Conservation (phyloP, 2,113 vertebrate genomes). For the Lophochroa leadbeateri region DNA sequence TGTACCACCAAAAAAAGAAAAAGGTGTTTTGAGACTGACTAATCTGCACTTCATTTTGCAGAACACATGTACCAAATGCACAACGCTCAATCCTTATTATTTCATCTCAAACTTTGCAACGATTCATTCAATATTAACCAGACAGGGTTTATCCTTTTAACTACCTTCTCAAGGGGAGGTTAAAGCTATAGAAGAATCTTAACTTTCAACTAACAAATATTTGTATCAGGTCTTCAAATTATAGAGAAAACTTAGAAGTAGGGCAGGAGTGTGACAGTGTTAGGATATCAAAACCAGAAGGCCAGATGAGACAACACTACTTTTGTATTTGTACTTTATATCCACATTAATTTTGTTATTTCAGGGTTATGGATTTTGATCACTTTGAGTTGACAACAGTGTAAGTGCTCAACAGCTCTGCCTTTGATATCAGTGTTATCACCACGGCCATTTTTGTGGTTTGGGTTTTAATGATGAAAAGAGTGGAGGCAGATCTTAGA, state of each 20-base stretch:
- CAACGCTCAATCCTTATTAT: not conserved
- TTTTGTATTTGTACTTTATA: not conserved
- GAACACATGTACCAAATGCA: not conserved
- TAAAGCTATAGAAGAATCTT: not conserved
- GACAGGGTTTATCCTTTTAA: not conserved
- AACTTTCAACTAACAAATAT: not conserved
- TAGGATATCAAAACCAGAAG: not conserved
- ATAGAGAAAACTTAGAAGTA: not conserved
- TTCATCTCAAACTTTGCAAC: not conserved
- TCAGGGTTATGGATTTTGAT: not conserved
- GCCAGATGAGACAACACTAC: not conserved
- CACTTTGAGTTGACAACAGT: not conserved
- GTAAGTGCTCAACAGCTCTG: not conserved
- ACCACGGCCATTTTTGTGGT: rapidly evolving
- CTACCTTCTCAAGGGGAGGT: not conserved
- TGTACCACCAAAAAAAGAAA: not conserved
- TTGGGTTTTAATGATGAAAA: not conserved
- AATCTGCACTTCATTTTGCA: not conserved
- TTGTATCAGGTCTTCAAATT: not conserved
- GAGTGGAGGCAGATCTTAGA: not conserved
- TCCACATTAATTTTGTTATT: not conserved
- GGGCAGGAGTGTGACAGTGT: rapidly evolving
- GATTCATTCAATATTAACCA: not conserved
- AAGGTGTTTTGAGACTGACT: not conserved
- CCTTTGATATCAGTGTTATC: rapidly evolving